Evolutionary conservation across 2,113 vertebrate species (phyloP).

Genomic region (Stomatorhinus ivindoensis): DNA sequence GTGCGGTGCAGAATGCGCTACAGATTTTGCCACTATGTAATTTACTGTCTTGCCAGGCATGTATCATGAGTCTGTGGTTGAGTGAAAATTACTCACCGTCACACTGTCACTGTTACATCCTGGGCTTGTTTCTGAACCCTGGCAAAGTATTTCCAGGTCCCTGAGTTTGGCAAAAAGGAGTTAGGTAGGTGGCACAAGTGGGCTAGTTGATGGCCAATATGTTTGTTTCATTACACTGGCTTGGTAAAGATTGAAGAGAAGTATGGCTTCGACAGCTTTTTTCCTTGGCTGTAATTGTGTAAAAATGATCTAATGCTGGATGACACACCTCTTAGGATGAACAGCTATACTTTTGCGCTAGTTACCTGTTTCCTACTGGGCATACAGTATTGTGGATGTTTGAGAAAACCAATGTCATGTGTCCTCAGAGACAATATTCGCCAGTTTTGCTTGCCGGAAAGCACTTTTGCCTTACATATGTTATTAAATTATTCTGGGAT

Average conservation of each 20-base stretch:
- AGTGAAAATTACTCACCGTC: not conserved
- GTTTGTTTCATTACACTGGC: not conserved
- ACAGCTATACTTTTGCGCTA: not conserved
- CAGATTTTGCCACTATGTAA: not conserved
- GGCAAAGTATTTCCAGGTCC: not conserved
- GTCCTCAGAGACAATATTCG: not conserved
- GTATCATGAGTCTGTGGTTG: not conserved
- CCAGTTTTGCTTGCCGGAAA: not conserved
- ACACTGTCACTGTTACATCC: not conserved
- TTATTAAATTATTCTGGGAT: not conserved
- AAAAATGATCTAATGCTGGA: not conserved
- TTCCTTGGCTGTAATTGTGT: not conserved
- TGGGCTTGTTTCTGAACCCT: not conserved
- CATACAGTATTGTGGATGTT: not conserved
- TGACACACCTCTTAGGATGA: not conserved
- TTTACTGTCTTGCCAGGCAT: not conserved
- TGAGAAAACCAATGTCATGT: not conserved
- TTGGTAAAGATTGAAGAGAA: not conserved
- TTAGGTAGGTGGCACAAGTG: not conserved
- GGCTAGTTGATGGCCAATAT: not conserved
- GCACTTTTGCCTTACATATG: not conserved
- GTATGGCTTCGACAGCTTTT: not conserved
- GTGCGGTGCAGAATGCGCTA: not conserved
- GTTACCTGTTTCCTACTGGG: not conserved
- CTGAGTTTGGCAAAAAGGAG: not conserved